Evolutionary conservation across 2,888 invertebrate species (phyloP).

Genomic region (Xylota segnis): DNA sequence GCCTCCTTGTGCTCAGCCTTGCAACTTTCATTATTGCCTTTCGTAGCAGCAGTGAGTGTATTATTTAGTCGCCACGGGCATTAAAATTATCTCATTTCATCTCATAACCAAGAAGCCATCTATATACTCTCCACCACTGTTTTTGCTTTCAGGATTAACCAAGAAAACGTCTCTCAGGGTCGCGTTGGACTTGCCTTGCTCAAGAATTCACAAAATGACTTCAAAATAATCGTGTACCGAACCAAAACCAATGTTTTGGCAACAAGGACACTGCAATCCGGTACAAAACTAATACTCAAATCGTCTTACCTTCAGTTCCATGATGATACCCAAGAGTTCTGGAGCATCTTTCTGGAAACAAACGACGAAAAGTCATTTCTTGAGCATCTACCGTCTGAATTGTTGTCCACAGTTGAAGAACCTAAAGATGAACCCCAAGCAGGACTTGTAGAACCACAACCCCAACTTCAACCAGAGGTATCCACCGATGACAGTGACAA

Average conservation of each 20-base stretch:
- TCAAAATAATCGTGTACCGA: slow-evolving; percentile 80
- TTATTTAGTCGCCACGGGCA: too few relatives aligned
- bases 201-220: slow-evolving; percentile 76
- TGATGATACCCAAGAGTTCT: slow-evolving; percentile 85
- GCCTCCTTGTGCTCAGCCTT: too few relatives aligned
- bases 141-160: slow-evolving; percentile 79
- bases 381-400: slow-evolving; percentile 30
- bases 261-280: slow-evolving; percentile 75
- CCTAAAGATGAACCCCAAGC: neutral
- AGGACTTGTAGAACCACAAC: neutral
- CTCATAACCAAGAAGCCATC: neutral
- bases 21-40: too few relatives aligned
- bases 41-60: too few relatives aligned
- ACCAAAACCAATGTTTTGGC: slow-evolving; percentile 79
- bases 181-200: slow-evolving; percentile 85
- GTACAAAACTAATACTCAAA: slow-evolving; percentile 76
- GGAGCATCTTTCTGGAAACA: slow-evolving; percentile 86
- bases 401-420: slow-evolving; percentile 57
- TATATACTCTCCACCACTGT: neutral
- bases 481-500: neutral
- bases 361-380: slow-evolving; percentile 59
- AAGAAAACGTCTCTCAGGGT: slow-evolving; percentile 81
- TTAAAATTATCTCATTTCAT: neutral
- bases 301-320: slow-evolving; percentile 82
- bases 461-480: neutral